These are phyloP conservation scores for Chloroclysta siterata DNA, from an alignment of 2,888 invertebrate genomes.

Conservation along the genomic window DNA sequence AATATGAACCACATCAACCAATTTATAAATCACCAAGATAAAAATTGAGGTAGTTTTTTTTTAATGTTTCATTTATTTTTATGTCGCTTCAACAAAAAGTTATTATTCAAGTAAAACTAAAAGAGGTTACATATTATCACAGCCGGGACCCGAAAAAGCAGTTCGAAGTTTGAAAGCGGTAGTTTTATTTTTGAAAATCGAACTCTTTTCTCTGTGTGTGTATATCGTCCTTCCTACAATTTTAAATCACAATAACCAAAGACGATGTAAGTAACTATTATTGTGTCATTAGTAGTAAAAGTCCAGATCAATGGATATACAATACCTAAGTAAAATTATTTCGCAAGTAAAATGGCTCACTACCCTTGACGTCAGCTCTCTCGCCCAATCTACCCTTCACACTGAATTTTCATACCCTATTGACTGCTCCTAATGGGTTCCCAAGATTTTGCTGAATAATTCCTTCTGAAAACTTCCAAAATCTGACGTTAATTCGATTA, in stretches of 20 bases:
- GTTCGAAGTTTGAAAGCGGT: not conserved
- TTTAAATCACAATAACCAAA: no score
- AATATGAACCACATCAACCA: no score
- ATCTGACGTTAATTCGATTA: conserved; percentile 35
- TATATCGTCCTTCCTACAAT: no score
- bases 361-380: conserved; percentile 49
- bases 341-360: conserved; percentile 35
- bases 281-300: no score
- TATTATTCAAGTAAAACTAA: not conserved
- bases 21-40: no score
- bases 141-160: not conserved
- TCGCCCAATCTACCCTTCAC: conserved; percentile 49
- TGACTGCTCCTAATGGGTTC: conserved; percentile 52
- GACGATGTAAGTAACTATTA: no score
- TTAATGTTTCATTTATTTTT: not conserved
- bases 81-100: not conserved
- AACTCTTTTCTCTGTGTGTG: not conserved
- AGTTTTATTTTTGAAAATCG: not conserved
- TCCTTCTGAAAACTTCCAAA: conserved; percentile 16
- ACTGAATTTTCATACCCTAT: conserved; percentile 59
- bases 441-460: conserved; percentile 49
- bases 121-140: not conserved
- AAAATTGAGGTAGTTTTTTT: not conserved
- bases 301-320: no score
- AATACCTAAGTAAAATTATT: conserved; percentile 10